Evolutionary conservation across 1,140 invertebrate species (phyloP), one percentile per base, ranked within the genome.

Genomic region (Lycorma delicatula): DNA sequence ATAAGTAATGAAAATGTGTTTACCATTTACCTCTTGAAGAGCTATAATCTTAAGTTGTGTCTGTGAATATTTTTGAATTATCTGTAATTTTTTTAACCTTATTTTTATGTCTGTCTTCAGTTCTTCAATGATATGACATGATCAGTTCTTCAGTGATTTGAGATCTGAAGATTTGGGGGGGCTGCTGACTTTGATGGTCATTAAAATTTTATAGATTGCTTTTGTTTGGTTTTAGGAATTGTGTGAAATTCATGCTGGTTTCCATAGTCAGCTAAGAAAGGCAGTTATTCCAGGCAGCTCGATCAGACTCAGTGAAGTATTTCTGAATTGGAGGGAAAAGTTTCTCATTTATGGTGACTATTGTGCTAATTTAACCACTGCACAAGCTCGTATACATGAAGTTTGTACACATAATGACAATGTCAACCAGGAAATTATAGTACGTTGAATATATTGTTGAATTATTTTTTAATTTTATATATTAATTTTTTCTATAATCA

Each of bases 261-360:
- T 98, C 65, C 79, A 91, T 50, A 79, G 78, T 54, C 90, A 95
- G 66, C 73, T 97, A 41, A 74, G 79, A 11, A 83, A 86, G 67
- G 84, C 90, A 2, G 79, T 81, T 52, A 68, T 70, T 55, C 75
- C 70, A n/a, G 73, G 66, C 64, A 70, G 71, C 48, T 68, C 66
- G 56, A 60, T 72, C 59, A 72, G 76, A 71, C 62, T 86, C 38
- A 81, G 82, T 26, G 81, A 87, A 66, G 86, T 91, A 48, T 98
- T 98, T 72, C 79, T 95, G 1, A 84, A 86, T 59, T 95, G 86
- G 81, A 85, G 92, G 64, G 87, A 94, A 66, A 85, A 85, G 58
- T 88, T 98, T 70, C 78, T 98, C 13, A 81, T 96, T 44, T 98
- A 98, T 70, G 94, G 93, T 12, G 88, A 93, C 66, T 98, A 97